Conservation (phyloP, 2,797 vertebrate species). For the Tenualosa thibaudeaui region DNA sequence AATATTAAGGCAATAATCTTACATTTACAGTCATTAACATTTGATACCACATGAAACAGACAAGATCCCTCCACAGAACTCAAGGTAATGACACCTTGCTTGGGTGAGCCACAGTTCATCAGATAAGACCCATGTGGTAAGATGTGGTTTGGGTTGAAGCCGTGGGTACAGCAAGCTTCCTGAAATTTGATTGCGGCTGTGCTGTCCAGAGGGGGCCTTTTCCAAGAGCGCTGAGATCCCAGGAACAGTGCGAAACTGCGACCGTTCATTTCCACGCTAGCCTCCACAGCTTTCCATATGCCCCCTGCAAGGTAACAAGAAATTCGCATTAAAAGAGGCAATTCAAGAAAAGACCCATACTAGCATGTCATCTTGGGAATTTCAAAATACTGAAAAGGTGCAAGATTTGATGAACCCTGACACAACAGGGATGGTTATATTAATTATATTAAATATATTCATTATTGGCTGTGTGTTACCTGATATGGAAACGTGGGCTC, state of each 20-base stretch:
- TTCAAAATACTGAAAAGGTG: neutral
- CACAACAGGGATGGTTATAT: neutral
- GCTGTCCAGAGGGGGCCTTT: slow-evolving; percentile 66
- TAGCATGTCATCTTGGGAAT: neutral
- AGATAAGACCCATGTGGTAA: slow-evolving; percentile 81
- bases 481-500: slow-evolving; percentile 74
- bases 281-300: slow-evolving; percentile 78
- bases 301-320: slow-evolving; percentile 67
- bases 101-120: slow-evolving; percentile 83
- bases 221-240: slow-evolving; percentile 80
- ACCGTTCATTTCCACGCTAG: slow-evolving; percentile 69
- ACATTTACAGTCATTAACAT: neutral
- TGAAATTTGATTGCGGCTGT: slow-evolving; percentile 69
- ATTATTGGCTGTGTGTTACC: slow-evolving; percentile 51
- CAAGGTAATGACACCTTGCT: slow-evolving; percentile 65
- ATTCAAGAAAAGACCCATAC: neutral
- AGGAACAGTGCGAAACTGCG: slow-evolving; percentile 76
- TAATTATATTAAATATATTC: too few relatives aligned
- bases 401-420: neutral
- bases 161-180: slow-evolving; percentile 59
- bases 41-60: neutral
- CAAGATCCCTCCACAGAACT: neutral
- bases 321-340: too few relatives aligned
- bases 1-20: too few relatives aligned
- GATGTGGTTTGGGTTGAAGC: slow-evolving; percentile 71